A percentile compares a stretch with the other conserved stretches of the same genome.
Evolutionary conservation across 2,113 vertebrate genomes (phyloP).

Genomic region (Melanostigma gelatinosum): DNA sequence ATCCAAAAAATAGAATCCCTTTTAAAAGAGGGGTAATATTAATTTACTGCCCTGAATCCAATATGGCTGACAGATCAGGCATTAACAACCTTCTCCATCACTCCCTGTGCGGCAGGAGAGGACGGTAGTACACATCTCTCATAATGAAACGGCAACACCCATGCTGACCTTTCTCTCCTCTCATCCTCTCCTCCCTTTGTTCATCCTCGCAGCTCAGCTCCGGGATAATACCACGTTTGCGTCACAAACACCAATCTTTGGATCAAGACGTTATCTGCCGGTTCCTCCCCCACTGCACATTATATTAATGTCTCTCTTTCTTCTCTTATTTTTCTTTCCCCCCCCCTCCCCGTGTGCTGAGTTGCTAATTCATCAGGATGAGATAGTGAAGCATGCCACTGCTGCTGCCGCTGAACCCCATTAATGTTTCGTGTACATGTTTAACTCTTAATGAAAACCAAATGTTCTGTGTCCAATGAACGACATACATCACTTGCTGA

Average conservation of each 20-base stretch:
- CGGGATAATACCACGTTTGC: conserved; percentile 70
- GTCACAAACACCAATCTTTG: conserved; percentile 74
- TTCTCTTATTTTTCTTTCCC: conserved; percentile 51
- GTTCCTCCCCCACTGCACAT: conserved; percentile 66
- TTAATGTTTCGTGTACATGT: conserved; percentile 85
- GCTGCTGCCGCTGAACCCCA: conserved; percentile 77
- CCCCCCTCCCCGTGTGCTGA: conserved; percentile 56
- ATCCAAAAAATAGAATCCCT: conserved; percentile 77
- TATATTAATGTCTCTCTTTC: conserved; percentile 73
- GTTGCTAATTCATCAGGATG: conserved; percentile 82
- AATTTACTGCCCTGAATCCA: conserved; percentile 80
- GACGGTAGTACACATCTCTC: conserved; percentile 61
- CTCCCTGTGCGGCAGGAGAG: conserved; percentile 58
- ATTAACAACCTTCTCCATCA: conserved; percentile 75
- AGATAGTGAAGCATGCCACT: conserved; percentile 68
- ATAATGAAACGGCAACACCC: conserved; percentile 73
- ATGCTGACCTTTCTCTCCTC: conserved; percentile 75
- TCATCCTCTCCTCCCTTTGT: conserved; percentile 28
- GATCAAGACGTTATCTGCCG: conserved; percentile 76
- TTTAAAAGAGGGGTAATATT: conserved; percentile 77
- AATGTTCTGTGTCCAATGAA: conserved; percentile 88
- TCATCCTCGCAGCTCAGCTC: conserved; percentile 61
- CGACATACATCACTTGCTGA: conserved; percentile 82
- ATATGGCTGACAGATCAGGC: conserved; percentile 73
- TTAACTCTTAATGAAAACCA: conserved; percentile 89